Evolutionary conservation across 1,140 invertebrate genomes (phyloP), one percentile per base, ranked within the genome.

Genomic region (Ceratina japonica): DNA sequence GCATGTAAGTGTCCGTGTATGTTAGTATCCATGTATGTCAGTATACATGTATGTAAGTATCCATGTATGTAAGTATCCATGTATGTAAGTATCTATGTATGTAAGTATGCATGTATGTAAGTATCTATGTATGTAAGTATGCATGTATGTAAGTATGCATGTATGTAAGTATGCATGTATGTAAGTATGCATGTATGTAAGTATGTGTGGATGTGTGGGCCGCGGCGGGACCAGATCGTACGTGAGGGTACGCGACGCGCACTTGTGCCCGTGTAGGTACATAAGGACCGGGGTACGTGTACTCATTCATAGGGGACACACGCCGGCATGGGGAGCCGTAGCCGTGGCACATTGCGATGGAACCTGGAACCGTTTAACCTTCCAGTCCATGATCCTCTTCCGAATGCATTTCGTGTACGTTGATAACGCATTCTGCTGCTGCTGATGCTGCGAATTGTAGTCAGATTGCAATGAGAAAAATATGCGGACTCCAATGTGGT

Each of bases 121-220:
- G 27, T 79, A 79, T 68, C 75, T 78, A 74, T 62, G 82, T 79
- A 83, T 83, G n/a, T 73, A 78, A 83, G 75, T 79, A 70, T 68
- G 81, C 82, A 74, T 63, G 82, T 79, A 83, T 74, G 65, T 73
- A 78, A 83, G 75, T 79, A 70, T 68, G 81, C 82, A 74, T 63
- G 82, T 79, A 83, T 74, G 65, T 73, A 78, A 83, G 75, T 79
- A 70, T 68, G 81, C 82, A 74, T 63, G 82, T 79, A 83, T 74
- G 65, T 70, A 79, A 2, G 27, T 79, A 79, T 68, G 75, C 82
- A 74, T 62, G 82, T 79, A 83, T 79, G 65, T 74, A 79, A 2
- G 27, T 79, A 79, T 68, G 81, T 78, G 69, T 62, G 82, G 74
- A 83, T 83, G 81, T 78, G 69, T 62, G 82, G 74, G 79, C 79